These are phyloP conservation scores for Furcifer pardalis DNA, from an alignment of 2,797 vertebrate species.

Conservation along the genomic window DNA sequence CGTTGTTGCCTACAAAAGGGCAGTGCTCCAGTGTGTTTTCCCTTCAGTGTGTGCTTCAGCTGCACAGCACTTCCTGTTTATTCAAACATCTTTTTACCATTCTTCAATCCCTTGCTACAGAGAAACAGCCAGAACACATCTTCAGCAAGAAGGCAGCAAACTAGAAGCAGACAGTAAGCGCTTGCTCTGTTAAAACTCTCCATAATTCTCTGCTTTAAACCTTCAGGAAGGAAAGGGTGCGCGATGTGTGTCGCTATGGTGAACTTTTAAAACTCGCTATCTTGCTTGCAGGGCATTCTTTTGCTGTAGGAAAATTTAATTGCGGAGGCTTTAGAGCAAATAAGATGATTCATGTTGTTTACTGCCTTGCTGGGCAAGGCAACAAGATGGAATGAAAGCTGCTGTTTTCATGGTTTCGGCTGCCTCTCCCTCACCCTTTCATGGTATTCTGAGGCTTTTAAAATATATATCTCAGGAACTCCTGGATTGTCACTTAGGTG, in stretches of 20 bases:
- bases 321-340: conserved; percentile 52
- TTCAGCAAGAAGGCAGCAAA: conserved; percentile 74
- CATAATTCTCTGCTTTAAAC: conserved; percentile 74
- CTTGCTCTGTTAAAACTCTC: conserved; percentile 76
- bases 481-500: background rate
- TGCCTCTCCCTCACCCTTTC: conserved; percentile 33
- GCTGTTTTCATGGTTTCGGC: background rate
- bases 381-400: conserved; percentile 16
- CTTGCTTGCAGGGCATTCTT: conserved; percentile 43
- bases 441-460: conserved; percentile 34
- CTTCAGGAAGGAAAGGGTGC: conserved; percentile 58
- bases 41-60: conserved; percentile 85
- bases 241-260: conserved; percentile 53
- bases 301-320: conserved; percentile 52
- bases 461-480: conserved; percentile 25
- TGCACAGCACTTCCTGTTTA: conserved; percentile 95
- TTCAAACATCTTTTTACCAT: conserved; percentile 91
- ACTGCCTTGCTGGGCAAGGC: conserved; percentile 42
- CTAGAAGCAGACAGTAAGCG: conserved; percentile 72
- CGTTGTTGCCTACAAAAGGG: conserved; percentile 79
- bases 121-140: conserved; percentile 82
- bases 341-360: conserved; percentile 66
- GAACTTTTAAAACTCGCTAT: conserved; percentile 70
- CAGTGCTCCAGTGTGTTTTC: conserved; percentile 86
- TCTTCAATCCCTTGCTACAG: conserved; percentile 82